Evolutionary conservation across 1,140 invertebrate genomes (phyloP), one percentile per base, ranked within the genome.

Genomic region (Drosophila suzukii): DNA sequence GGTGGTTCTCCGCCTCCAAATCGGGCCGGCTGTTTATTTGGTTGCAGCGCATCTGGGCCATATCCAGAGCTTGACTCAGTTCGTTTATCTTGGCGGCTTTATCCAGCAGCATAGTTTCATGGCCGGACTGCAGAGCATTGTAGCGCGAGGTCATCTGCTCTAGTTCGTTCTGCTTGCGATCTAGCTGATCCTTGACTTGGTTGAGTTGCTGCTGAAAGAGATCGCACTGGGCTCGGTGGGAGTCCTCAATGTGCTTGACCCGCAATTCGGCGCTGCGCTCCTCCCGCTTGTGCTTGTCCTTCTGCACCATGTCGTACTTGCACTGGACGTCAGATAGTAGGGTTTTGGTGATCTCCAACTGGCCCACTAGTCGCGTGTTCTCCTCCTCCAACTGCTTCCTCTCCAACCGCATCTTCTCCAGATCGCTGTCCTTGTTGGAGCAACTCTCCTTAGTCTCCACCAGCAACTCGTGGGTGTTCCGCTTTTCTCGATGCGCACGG

Each of bases 11-110:
- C 8, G 75, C 56, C 30, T 86, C 74, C 46, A 83, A 78, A 34
- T 77, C 76, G 8, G 75, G 72, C 15, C 71, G 74, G 6, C n/a
- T 38, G 8, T 46, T 46, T 12, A 81, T 27, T 13, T 92, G 84
- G 11, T 83, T 74, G 51, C 62, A 91, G 6, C 72, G 78, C 36
- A 62, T 51, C 54, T 94, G 94, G 0, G 93, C 93, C 3, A 93
- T 91, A 62, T 93, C 93, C n/a, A 94, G 46, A 5, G 93, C 93
- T 10, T 81, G 65, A 10, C 92, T 93, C 0, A 94, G 62, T 41
- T 93, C 89, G 76, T 94, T 94, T 20, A 94, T 94, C 24, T 92
- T 94, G 0, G 91, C 90, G 0, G 93, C 93, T 60, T 94, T 94
- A 32, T 94, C 94, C 54, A 93, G 80, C 8, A 94, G 55, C 71